Base-by-base conservation (phyloP, 2,888 invertebrate genomes). In the Phragmatobia fuliginosa region DNA sequence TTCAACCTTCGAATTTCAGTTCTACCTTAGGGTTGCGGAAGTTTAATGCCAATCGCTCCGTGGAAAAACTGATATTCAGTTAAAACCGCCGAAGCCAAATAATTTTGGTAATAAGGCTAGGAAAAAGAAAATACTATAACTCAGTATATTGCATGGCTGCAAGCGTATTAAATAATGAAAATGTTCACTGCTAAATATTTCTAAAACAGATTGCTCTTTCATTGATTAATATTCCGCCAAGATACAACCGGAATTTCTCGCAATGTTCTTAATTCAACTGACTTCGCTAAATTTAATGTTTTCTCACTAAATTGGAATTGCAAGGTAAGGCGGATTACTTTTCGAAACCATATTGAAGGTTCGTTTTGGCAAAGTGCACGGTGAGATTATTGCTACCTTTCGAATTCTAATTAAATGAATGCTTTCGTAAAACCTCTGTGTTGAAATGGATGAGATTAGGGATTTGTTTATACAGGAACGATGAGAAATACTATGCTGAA, bases 161-260 rank as follows among this genome's bases (percentile, higher is more conserved):
- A 41, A 25, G 1, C 18, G 7, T 25, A 62, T 6, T 38, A 38
- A 62, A 62, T 14, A 5, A 25, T 14, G 8, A 14, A 11, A 28
- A 25, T 45, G 45, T 38, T 28, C 18, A 18, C 49, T 64, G 45
- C 65, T 45, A 66, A 74, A 72, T 68, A 67, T 75, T 68, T 36
- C 72, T 31, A 69, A 77, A 72, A 41, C 59, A 71, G 67, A 77
- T 76, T 72, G 72, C 79, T 80, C 70, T 78, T 63, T 65, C 70
- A 32, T 21, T 75, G 71, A 79, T 80, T 80, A 72, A 71, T 62
- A 70, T 67, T 49, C 45, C 33, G 49, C 38, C 68, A 10, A 60
- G 18, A 38, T 73, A 66, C 71, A 75, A 68, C 63, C 62, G 68
- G 64, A 56, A 58, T 62, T 49, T 67, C 70, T 31, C 18, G 68